Percentiles rank a stretch among this genome's conserved stretches.
Conservation (phyloP, 2,888 invertebrate genomes). For the Ichneumon xanthorius region DNA sequence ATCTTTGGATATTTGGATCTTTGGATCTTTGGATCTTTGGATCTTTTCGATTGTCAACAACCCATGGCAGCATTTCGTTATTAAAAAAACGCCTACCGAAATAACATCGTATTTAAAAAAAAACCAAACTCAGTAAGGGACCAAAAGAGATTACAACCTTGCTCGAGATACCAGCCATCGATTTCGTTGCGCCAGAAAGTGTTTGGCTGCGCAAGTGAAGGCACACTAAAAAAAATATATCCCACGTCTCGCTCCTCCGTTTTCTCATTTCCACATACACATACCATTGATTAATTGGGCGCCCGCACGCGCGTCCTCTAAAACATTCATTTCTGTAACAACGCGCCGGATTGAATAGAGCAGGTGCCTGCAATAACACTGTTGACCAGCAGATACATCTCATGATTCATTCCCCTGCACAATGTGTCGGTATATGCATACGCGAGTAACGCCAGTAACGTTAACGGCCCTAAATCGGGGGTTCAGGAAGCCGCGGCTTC, state of each 20-base stretch:
- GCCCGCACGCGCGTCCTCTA: neutral
- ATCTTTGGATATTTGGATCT: too few species aligned
- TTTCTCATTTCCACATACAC: neutral
- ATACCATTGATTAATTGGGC: neutral
- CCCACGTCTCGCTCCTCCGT: neutral
- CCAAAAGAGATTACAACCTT: neutral
- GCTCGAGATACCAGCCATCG: neutral
- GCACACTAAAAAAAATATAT: neutral
- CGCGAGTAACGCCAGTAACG: neutral
- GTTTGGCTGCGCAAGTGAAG: neutral
- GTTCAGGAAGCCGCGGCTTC: conserved; percentile 46
- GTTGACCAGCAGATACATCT: neutral
- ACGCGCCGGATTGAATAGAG: neutral
- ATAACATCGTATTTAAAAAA: neutral
- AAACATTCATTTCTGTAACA: neutral
- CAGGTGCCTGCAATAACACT: neutral
- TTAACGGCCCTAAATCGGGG: conserved; percentile 43
- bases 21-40: too few species aligned
- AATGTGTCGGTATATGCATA: neutral
- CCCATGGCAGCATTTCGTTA: neutral
- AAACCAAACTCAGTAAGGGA: neutral
- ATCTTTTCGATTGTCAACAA: neutral
- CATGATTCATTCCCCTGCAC: neutral
- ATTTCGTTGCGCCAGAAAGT: conserved; percentile 18
- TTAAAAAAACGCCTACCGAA: neutral